Base-by-base conservation (phyloP, 2,888 invertebrate genomes). In the Leptinotarsa tumamoca region DNA sequence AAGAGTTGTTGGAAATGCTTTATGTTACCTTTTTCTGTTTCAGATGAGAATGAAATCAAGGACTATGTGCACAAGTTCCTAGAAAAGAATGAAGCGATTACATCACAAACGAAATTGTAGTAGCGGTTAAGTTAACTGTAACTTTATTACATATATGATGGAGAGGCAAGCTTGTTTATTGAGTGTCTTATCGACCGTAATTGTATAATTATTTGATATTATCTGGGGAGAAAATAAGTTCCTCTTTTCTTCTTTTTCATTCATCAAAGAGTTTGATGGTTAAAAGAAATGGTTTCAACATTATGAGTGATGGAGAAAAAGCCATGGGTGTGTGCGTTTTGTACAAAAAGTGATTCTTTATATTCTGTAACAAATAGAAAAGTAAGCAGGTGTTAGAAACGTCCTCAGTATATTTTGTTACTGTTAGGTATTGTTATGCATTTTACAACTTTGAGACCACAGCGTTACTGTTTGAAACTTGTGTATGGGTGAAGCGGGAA, bases 1-100 rank as follows among this genome's bases (percentile, higher is more conserved):
- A 43, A 43, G 10, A 10, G 43, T 10, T 10, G 43, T 43, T 43
- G 3, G 10, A 43, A 43, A 43, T 43, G 43, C 10, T 43, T 43
- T 15, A 15, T 27, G 21, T 33, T 33, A 56, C 50, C 18, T 67
- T 33, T 74, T 17, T 70, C 49, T 78, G 89, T 91, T 90, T 75
- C 90, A 93, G 93, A 92, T 87, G 91, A 92, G 87, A 89, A 89
- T 58, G 91, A 91, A 78, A 92, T 93, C 78, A 90, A 91, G 82
- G 86, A 90, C 81, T 89, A 91, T 82, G 89, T 93, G 54, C 90
- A 90, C 82, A 90, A 90, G 84, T 90, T 91, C 63, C 90, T 92
- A 81, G 90, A 89, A 81, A 90, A 90, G 80, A 90, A 91, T 85
- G 85, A 90, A 67, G 90, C 88, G 85, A 92, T 92, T 54, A 88